Conservation (phyloP, 2,888 invertebrate species). For the Odontothrips loti region DNA sequence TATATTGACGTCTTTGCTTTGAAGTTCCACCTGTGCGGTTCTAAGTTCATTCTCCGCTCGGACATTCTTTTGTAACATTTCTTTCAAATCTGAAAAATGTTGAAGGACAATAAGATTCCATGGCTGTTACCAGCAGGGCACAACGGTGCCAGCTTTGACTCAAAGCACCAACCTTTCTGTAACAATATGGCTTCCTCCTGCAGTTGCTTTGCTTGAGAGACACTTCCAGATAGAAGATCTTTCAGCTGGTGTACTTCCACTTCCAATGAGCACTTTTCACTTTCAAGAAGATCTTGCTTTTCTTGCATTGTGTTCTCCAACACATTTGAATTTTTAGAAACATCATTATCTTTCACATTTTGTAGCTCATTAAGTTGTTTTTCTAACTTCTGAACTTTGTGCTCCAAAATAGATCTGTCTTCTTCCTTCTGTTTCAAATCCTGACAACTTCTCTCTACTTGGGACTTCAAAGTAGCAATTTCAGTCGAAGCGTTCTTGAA, state of each 20-base stretch:
- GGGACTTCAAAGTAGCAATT: not conserved
- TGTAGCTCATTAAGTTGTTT: not conserved
- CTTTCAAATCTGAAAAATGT: not conserved
- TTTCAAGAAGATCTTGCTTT: not conserved
- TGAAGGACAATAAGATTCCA: not conserved
- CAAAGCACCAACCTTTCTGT: not conserved
- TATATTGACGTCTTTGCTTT: not conserved
- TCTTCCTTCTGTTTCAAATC: no score
- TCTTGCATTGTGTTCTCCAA: not conserved
- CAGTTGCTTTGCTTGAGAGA: not conserved
- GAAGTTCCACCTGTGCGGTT: not conserved
- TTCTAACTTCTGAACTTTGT: no score
- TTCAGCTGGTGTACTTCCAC: not conserved
- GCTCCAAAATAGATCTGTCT: no score
- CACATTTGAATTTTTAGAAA: not conserved
- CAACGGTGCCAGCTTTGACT: not conserved
- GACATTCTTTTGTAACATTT: not conserved
- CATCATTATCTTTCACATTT: not conserved
- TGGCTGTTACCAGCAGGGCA: not conserved
- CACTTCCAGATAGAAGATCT: not conserved
- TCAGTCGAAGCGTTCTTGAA: not conserved
- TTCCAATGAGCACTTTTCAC: not conserved
- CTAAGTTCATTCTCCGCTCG: not conserved
- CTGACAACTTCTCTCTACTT: not conserved
- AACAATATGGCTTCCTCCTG: not conserved